Conservation (phyloP, 2,113 vertebrate genomes). For the Andinoacara biseriatus region DNA sequence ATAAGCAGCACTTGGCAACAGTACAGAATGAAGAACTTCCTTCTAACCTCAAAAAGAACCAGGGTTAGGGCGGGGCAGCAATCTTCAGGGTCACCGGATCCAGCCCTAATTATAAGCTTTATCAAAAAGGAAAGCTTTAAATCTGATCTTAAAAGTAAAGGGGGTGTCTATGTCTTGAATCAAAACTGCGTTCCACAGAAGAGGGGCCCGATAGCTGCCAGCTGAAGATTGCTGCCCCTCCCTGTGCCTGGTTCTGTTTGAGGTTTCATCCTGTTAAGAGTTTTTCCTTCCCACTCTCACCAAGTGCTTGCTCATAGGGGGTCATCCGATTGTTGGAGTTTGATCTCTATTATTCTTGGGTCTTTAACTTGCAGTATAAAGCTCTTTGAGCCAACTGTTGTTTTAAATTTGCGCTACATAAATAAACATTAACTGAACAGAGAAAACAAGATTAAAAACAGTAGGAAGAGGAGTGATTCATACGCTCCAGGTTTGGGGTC, state of each 20-base stretch:
- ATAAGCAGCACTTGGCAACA: no score
- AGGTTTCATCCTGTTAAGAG: not conserved
- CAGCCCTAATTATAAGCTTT: no score
- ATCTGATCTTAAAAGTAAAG: no score
- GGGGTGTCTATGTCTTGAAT: no score
- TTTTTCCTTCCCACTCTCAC: not conserved
- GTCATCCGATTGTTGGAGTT: not conserved
- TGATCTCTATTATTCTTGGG: not conserved
- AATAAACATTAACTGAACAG: not conserved
- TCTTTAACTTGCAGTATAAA: not conserved
- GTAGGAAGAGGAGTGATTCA: constrained; percentile 74
- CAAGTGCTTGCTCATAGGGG: not conserved
- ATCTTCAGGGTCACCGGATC: no score
- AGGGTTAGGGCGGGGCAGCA: no score
- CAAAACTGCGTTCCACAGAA: no score
- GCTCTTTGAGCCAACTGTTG: no score
- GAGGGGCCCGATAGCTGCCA: no score
- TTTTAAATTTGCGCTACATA: not conserved
- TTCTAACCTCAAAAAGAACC: no score
- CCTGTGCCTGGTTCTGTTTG: not conserved
- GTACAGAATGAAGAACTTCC: no score
- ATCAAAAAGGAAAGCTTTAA: no score
- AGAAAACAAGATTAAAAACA: constrained; percentile 27
- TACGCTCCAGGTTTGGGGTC: constrained; percentile 97
- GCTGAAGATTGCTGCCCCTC: not conserved